These are phyloP conservation scores for Opisthograptis luteolata DNA, from an alignment of 2,888 invertebrate species.

Conservation along the genomic window DNA sequence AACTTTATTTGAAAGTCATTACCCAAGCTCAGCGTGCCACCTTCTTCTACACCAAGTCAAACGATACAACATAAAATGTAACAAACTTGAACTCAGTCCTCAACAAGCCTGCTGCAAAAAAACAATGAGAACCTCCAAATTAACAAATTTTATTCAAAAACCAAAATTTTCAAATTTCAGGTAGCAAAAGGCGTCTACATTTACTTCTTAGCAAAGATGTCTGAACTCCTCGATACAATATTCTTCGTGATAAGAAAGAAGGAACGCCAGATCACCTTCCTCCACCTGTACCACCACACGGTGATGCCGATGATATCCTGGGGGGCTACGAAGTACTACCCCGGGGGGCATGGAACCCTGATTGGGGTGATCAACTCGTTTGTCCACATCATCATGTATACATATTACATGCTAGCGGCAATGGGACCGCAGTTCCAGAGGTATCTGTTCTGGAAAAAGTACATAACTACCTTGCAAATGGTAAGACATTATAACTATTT, in stretches of 20 bases:
- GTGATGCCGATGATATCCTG: slow-evolving; percentile 97
- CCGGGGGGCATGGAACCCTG: slow-evolving; percentile 95
- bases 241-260: slow-evolving; percentile 98
- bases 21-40: no score
- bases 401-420: slow-evolving; percentile 95
- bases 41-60: no score
- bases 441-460: slow-evolving; percentile 97
- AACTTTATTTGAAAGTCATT: no score
- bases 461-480: slow-evolving; percentile 90
- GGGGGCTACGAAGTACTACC: slow-evolving; percentile 95
- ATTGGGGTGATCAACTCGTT: slow-evolving; percentile 96
- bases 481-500: slow-evolving; percentile 35
- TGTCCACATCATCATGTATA: slow-evolving; percentile 97
- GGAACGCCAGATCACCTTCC: slow-evolving; percentile 93
- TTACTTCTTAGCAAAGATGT: slow-evolving; percentile 95
- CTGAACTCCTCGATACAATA: slow-evolving; percentile 95
- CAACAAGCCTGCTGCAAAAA: no score
- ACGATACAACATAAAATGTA: no score
- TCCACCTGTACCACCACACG: slow-evolving; percentile 97
- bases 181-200: slow-evolving; percentile 90
- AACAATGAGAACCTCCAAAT: no score
- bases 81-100: no score
- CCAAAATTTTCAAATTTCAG: slow-evolving; percentile 69
- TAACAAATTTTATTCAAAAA: no score
- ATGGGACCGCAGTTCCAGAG: slow-evolving; percentile 94